Evolutionary conservation across 2,113 vertebrate species (phyloP).

Genomic region (Mesocricetus auratus): DNA sequence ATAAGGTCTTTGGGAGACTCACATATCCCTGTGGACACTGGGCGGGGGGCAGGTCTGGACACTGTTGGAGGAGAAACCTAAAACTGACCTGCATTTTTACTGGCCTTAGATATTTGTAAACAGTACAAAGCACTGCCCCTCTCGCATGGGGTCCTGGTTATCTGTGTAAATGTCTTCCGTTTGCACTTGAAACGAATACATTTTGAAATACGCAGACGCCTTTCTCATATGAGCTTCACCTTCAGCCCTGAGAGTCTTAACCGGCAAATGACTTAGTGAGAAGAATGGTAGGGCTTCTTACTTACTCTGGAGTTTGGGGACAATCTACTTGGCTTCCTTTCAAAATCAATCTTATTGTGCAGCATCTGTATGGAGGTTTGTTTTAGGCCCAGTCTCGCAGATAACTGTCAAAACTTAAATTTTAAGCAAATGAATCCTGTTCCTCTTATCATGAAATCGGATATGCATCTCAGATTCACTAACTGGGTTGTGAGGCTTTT

Average conservation of each 20-base stretch:
- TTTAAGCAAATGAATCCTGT: constrained; percentile 62
- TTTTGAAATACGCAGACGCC: constrained; percentile 51
- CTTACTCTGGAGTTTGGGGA: constrained; percentile 35
- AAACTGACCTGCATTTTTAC: constrained; percentile 68
- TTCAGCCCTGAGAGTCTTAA: constrained; percentile 67
- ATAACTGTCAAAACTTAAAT: constrained; percentile 64
- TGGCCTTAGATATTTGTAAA: constrained; percentile 68
- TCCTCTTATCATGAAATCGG: constrained; percentile 79
- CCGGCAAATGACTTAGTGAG: constrained; percentile 25
- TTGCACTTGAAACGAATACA: constrained; percentile 65
- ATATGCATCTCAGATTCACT: constrained; percentile 65
- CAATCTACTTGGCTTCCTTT: constrained; percentile 55
- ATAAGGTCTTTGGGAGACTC: constrained; percentile 35
- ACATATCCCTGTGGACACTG: constrained; percentile 26
- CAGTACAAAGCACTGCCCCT: constrained; percentile 19
- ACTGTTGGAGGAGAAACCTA: constrained; percentile 69
- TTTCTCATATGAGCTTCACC: constrained; percentile 56
- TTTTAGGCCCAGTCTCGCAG: constrained; percentile 43
- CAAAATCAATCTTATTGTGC: constrained; percentile 44
- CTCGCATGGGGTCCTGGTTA: background rate
- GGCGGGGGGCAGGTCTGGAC: constrained; percentile 53
- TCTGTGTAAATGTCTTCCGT: background rate
- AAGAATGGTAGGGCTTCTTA: constrained; percentile 53
- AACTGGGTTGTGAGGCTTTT: background rate
- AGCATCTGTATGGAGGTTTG: background rate